Base-by-base conservation (phyloP, 2,888 invertebrate species). In the Drosophila acutilabella region DNA sequence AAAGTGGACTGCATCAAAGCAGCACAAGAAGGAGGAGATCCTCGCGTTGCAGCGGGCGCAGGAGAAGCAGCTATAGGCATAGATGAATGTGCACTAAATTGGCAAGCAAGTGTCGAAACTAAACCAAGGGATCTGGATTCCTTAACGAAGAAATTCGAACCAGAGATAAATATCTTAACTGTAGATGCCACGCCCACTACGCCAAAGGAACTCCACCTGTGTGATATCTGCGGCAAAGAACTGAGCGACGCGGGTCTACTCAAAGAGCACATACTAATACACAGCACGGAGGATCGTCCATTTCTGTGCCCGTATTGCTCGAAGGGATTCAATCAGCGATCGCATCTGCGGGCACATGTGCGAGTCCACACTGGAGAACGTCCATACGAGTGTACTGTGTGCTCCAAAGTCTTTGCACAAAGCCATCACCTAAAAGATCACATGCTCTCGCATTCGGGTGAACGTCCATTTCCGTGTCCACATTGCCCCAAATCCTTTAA, bases 231-330 rank as follows among this genome's bases (percentile, higher is more conserved):
- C 16, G 36, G 33, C 3, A 26, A 42, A 10, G 23, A 33, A 16
- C 53, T 61, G 14, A 3, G 20, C 2, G 33, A 52, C 0, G 8
- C 30, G 7, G 6, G 5, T 2, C 14, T 36, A 13, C n/a, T 54
- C 11, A 6, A n/a, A 5, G 11, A 50, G 0, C 54, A 30, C 3
- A 4, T 51, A 4, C 16, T 6, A 1, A 18, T 13, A 0, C 33
- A 56, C 11, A 40, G 18, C 2, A 8, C 14, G 1, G 16, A 56
- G 3, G 58, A 64, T 18, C 64, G 70, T 10, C 66, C 42, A 11
- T 78, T 56, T 13, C 59, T 66, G 14, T 80, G 78, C 6, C 38
- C 40, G 0, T 54, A 74, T 11, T 78, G 78, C 47, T 53, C 80
- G n/a, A 56, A 14, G 11, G 6, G 6, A 10, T 56, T 44, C 6